Evolutionary conservation across 2,113 vertebrate species (phyloP).

Genomic region (cattle (Bos taurus)): ARS-UCD2.0 NC_037354.1:11544001-11544500

Average conservation of each 20-base stretch:
- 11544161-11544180: not conserved
- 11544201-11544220: not conserved
- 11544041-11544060: not conserved
- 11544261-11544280: not conserved
- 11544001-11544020: not conserved
- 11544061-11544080: not conserved
- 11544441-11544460: not conserved
- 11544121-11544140: not conserved
- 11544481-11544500: not conserved
- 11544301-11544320: not conserved
- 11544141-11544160: not conserved
- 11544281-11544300: not conserved
- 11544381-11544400: not conserved
- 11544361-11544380: not conserved
- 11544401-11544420: not conserved
- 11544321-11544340: not conserved
- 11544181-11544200: not conserved
- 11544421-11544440: not conserved
- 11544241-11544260: not conserved
- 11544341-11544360: not conserved
- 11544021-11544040: conserved; percentile 8
- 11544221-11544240: not conserved
- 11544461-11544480: not conserved
- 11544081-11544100: conserved; percentile 24
- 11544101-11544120: not conserved